Evolutionary conservation across 2,113 vertebrate genomes (phyloP).

Genomic region (Hippocampus guttulatus): DNA sequence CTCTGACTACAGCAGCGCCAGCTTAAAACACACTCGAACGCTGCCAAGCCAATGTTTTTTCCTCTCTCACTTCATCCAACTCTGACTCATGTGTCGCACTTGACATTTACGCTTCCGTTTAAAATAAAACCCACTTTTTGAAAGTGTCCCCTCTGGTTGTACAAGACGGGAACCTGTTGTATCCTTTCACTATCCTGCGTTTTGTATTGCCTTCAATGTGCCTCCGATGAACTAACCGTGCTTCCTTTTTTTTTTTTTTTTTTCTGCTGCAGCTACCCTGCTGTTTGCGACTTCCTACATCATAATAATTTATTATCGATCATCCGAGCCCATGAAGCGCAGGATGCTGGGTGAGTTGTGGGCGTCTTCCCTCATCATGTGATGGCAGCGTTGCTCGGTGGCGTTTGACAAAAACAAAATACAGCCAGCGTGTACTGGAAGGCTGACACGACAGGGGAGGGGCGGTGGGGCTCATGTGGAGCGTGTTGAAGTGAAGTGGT

Average conservation of each 20-base stretch:
- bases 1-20: slow-evolving; percentile 39
- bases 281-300: slow-evolving; percentile 99
- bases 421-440: not conserved
- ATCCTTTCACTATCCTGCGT: not conserved
- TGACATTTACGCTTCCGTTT: slow-evolving; percentile 26
- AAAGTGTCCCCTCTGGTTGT: slow-evolving; percentile 4
- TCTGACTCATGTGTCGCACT: slow-evolving; percentile 30
- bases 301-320: slow-evolving; percentile 99
- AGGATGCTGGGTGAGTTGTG: slow-evolving; percentile 91
- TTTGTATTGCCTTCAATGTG: not conserved
- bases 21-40: slow-evolving; percentile 12
- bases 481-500: not conserved
- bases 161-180: not conserved
- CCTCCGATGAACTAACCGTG: not conserved
- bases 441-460: slow-evolving; percentile 16
- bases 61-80: slow-evolving; percentile 9
- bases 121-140: slow-evolving; percentile 22
- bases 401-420: not conserved
- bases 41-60: slow-evolving; percentile 19
- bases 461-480: slow-evolving; percentile 1
- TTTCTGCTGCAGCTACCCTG: slow-evolving; percentile 85
- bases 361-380: slow-evolving; percentile 30
- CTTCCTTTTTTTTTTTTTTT: slow-evolving; percentile 28
- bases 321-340: slow-evolving; percentile 98
- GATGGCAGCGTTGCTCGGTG: not conserved